Percentiles rank a stretch among this genome's conserved stretches.
These are phyloP conservation scores for Gastrophryne carolinensis DNA, from an alignment of 2,797 vertebrate genomes.

Conservation along the genomic window DNA sequence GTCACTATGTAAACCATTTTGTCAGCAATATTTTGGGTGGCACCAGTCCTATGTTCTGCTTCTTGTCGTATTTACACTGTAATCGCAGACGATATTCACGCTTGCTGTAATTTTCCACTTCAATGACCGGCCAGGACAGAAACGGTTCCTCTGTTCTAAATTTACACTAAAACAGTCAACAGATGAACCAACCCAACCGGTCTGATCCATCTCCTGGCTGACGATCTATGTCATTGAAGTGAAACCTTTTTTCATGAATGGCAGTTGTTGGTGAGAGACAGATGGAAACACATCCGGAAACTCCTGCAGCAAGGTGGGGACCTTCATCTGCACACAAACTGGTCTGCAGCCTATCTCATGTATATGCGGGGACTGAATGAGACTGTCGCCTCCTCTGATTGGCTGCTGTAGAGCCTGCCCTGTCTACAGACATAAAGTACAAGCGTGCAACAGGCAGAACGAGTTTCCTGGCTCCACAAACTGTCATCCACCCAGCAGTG, in stretches of 20 bases:
- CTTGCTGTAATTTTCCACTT: not conserved
- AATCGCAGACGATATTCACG: not conserved
- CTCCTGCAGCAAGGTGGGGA: not conserved
- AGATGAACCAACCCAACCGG: conserved; percentile 26
- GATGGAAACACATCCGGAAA: no score
- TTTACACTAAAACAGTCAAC: not conserved
- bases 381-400: not conserved
- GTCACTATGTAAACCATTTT: no score
- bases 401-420: conserved; percentile 28
- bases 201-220: not conserved
- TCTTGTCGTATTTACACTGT: not conserved
- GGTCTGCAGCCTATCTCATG: no score
- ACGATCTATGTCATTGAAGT: not conserved
- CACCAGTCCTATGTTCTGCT: not conserved
- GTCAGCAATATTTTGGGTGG: not conserved
- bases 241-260: not conserved
- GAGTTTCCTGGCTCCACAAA: conserved; percentile 68
- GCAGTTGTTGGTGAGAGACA: not conserved
- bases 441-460: conserved; percentile 71
- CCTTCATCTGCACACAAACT: no score
- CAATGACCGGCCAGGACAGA: not conserved
- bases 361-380: no score
- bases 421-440: conserved; percentile 69
- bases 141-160: not conserved
- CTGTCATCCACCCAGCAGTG: no score